Evolutionary conservation across 2,888 invertebrate genomes (phyloP).

Genomic region (Ypsolopha scabrella): DNA sequence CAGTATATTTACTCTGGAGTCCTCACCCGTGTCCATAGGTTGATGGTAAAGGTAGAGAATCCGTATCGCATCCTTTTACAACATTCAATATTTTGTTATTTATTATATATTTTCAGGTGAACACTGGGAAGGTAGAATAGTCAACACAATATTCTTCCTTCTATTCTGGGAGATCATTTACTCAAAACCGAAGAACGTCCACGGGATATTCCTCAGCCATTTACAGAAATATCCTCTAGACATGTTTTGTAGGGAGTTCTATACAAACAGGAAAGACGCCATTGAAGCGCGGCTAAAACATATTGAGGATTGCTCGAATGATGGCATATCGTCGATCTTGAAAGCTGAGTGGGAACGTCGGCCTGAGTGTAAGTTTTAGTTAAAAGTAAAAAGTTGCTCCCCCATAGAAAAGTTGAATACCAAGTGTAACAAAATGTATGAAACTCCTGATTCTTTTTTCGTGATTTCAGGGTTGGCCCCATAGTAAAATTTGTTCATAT

Average conservation of each 20-base stretch:
- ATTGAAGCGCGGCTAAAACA: conserved; percentile 68
- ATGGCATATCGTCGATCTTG: conserved; percentile 53
- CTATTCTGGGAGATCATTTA: conserved; percentile 86
- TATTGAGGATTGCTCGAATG: conserved; percentile 31
- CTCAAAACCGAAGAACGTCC: conserved; percentile 46
- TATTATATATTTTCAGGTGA: conserved; percentile 53
- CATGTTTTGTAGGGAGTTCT: conserved; percentile 75
- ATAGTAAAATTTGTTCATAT: too few relatives aligned
- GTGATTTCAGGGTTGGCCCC: too few relatives aligned
- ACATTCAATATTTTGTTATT: too few relatives aligned
- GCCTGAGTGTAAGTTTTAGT: conserved; percentile 39
- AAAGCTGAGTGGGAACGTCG: conserved; percentile 52
- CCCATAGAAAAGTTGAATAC: too few relatives aligned
- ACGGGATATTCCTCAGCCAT: conserved; percentile 74
- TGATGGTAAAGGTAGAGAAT: too few relatives aligned
- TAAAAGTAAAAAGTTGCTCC: too few relatives aligned
- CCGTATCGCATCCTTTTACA: too few relatives aligned
- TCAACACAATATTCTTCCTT: conserved; percentile 73
- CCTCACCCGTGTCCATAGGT: not conserved
- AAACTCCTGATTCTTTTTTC: too few relatives aligned
- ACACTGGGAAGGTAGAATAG: conserved; percentile 80
- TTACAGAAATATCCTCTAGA: conserved; percentile 82
- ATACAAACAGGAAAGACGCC: conserved; percentile 66
- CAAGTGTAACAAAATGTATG: too few relatives aligned
- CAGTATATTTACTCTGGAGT: not conserved